Conservation (phyloP, 2,113 vertebrate species). For the Centropus bengalensis region DNA sequence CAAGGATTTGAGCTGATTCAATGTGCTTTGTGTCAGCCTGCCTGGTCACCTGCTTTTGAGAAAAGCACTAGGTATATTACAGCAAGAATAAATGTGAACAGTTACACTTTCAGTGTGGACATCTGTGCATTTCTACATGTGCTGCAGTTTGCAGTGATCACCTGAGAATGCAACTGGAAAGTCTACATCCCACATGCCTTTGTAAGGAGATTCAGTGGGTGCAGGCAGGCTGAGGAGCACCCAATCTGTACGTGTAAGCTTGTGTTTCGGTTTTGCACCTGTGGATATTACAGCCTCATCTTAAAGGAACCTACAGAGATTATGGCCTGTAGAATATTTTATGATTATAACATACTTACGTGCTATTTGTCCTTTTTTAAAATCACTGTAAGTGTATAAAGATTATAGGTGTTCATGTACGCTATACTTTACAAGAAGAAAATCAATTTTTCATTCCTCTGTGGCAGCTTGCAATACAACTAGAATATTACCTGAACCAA, state of each 20-base stretch:
- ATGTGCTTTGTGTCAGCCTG: fast-evolving
- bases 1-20: fast-evolving
- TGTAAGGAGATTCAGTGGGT: background rate
- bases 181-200: background rate
- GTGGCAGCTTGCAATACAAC: slow-evolving; percentile 42
- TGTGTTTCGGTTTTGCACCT: background rate
- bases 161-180: fast-evolving
- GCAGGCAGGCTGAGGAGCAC: background rate
- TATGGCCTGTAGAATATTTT: background rate
- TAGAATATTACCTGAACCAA: slow-evolving; percentile 69
- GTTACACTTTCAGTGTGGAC: background rate
- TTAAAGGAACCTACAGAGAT: background rate
- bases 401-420: slow-evolving; percentile 15
- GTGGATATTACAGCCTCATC: background rate
- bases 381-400: slow-evolving; percentile 41
- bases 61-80: background rate
- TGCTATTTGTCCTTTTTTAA: background rate
- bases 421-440: slow-evolving; percentile 44
- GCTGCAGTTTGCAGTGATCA: background rate
- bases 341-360: background rate
- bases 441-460: slow-evolving; percentile 76
- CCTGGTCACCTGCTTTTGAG: background rate
- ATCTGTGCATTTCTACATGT: fast-evolving
- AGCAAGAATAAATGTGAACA: fast-evolving
- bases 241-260: fast-evolving